These are phyloP conservation scores for Pyxicephalus adspersus DNA, from an alignment of 2,113 vertebrate species.

Conservation along the genomic window DNA sequence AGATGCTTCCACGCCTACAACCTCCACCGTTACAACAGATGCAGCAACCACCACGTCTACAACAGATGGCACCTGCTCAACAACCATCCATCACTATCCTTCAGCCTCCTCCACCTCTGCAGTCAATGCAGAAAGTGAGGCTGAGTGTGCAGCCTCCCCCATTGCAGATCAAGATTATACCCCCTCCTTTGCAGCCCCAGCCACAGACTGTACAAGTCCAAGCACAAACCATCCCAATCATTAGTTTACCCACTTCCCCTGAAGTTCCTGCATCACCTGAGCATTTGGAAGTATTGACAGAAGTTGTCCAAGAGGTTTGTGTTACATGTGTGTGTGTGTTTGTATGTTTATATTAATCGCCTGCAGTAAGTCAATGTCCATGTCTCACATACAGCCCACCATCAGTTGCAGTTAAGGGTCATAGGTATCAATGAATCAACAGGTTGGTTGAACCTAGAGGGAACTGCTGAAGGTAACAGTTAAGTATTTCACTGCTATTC, in stretches of 20 bases:
- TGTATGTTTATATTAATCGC: too few relatives aligned
- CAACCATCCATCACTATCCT: constrained; percentile 82
- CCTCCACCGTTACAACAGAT: constrained; percentile 66
- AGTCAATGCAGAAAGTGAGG: constrained; percentile 73
- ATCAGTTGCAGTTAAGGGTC: too few relatives aligned
- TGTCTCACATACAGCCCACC: too few relatives aligned
- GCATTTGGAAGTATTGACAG: constrained; percentile 69
- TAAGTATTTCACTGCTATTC: too few relatives aligned
- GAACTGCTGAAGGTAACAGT: too few relatives aligned
- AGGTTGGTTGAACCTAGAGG: too few relatives aligned
- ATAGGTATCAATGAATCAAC: too few relatives aligned
- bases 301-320: constrained; percentile 71
- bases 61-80: constrained; percentile 81
- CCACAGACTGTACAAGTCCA: constrained; percentile 73
- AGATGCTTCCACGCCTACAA: constrained; percentile 65
- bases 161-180: constrained; percentile 75
- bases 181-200: constrained; percentile 81
- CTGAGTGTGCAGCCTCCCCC: constrained; percentile 76
- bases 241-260: constrained; percentile 63
- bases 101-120: constrained; percentile 71
- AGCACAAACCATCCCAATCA: constrained; percentile 65
- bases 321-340: neutral
- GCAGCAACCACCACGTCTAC: constrained; percentile 69
- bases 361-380: too few relatives aligned
- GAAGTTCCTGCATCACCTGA: constrained; percentile 64